These are phyloP conservation scores for Bombus vancouverensis DNA, from an alignment of 1,140 invertebrate species.

Conservation along the genomic window DNA sequence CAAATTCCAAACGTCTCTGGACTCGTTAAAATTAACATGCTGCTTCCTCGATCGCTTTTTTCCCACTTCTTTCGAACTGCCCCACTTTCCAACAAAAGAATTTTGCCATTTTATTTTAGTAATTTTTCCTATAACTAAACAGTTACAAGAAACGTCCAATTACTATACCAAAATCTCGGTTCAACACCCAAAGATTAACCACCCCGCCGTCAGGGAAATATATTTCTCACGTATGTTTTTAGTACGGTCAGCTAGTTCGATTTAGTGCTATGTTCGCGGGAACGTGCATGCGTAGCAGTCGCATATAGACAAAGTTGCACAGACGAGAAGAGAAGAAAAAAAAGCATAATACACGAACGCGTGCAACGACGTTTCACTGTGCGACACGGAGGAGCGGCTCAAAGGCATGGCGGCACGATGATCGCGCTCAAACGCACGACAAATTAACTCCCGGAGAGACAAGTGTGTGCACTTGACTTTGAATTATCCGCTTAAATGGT, in stretches of 20 bases:
- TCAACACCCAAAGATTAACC: background rate
- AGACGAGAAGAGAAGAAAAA: background rate
- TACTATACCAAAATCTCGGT: background rate
- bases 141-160: background rate
- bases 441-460: constrained; percentile 55
- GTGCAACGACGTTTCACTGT: constrained; percentile 29
- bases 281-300: background rate
- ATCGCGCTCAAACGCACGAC: constrained; percentile 56
- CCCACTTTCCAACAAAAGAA: background rate
- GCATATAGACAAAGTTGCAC: background rate
- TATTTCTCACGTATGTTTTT: constrained; percentile 31
- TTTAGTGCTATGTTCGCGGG: background rate
- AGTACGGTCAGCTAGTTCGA: constrained; percentile 17
- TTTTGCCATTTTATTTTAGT: background rate
- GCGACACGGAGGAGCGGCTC: constrained; percentile 27
- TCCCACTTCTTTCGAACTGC: background rate
- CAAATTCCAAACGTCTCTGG: constrained; percentile 42
- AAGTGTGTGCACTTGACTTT: constrained; percentile 57
- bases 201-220: background rate
- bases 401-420: constrained; percentile 45
- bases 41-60: background rate
- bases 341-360: background rate
- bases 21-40: constrained; percentile 49
- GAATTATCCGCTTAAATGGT: constrained; percentile 52
- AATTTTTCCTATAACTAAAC: background rate